Percentiles rank a stretch among this genome's conserved stretches.
phyloP scores from a whole-genome alignment of 2,888 invertebrate genomes.

The Lacanobia wlatinum region DNA sequence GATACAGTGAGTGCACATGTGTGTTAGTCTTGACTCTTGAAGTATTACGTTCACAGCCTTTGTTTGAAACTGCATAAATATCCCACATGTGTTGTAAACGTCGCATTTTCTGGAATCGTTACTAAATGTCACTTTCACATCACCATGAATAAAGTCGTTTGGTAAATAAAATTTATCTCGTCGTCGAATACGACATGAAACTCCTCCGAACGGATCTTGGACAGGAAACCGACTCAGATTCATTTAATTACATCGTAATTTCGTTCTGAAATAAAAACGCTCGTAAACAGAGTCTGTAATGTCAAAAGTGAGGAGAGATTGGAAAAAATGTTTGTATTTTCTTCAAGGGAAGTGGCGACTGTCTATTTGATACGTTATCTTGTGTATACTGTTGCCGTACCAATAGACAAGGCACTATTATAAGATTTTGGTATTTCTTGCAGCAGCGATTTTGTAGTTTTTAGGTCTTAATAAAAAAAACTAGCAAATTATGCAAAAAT shows the following conservation, averaged over 20 bases:
- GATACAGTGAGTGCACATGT: conserved; percentile 48
- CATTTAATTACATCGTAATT: conserved; percentile 73
- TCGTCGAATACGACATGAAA: conserved; percentile 35
- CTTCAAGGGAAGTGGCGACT: conserved; percentile 41
- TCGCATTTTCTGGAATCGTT: conserved; percentile 31
- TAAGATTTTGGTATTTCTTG: background rate
- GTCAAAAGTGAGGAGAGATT: conserved; percentile 54
- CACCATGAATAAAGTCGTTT: conserved; percentile 43
- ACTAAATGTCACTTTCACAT: conserved; percentile 36
- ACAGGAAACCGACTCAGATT: conserved; percentile 70
- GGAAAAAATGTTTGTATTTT: conserved; percentile 41
- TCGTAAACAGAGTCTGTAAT: conserved; percentile 60
- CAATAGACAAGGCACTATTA: conserved; percentile 14
- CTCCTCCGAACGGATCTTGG: conserved; percentile 55
- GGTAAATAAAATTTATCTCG: conserved; percentile 49
- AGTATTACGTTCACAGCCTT: conserved; percentile 37
- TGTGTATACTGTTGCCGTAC: conserved; percentile 8
- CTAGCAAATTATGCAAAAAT: background rate
- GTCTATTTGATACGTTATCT: conserved; percentile 42
- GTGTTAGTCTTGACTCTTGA: conserved; percentile 33
- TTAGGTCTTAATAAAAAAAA: background rate
- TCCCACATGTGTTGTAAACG: conserved; percentile 23
- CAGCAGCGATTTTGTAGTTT: background rate
- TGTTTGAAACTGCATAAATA: conserved; percentile 26
- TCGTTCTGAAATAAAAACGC: conserved; percentile 61